These are phyloP conservation scores for Halocynthia aurantium DNA, from an alignment of 23 tunicate species.

Conservation along the genomic window DNA sequence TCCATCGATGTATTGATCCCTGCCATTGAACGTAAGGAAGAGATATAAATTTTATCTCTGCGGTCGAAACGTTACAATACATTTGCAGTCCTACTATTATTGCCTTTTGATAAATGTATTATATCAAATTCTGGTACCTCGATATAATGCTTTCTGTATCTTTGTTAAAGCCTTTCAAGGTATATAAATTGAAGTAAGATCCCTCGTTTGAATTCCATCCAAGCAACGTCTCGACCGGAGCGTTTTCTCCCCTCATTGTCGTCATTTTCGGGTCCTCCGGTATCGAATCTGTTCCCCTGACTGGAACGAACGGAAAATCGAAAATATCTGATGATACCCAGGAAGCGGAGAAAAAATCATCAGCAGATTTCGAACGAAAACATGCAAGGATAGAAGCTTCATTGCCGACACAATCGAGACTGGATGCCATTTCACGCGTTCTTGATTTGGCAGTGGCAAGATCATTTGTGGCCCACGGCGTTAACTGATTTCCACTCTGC, in stretches of 20 bases:
- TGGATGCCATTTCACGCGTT: slow-evolving; percentile 16
- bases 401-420: slow-evolving; percentile 20
- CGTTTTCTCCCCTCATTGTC: slow-evolving; percentile 18
- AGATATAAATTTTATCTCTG: no score
- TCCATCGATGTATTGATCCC: slow-evolving; percentile 32
- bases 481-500: slow-evolving; percentile 57
- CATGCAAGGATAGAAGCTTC: slow-evolving; percentile 26
- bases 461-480: slow-evolving; percentile 51
- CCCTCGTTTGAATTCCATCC: slow-evolving; percentile 74
- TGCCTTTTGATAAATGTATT: background rate
- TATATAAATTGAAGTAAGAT: slow-evolving; percentile 44
- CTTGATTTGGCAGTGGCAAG: slow-evolving; percentile 18
- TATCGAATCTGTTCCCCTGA: slow-evolving; percentile 38
- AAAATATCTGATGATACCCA: slow-evolving; percentile 60
- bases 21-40: background rate
- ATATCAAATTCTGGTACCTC: slow-evolving; percentile 2
- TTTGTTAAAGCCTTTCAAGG: slow-evolving; percentile 36
- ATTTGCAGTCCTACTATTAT: no score
- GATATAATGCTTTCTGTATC: slow-evolving; percentile 25
- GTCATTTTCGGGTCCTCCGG: slow-evolving; percentile 54
- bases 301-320: slow-evolving; percentile 80
- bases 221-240: slow-evolving; percentile 30
- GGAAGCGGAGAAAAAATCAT: slow-evolving; percentile 36
- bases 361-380: slow-evolving; percentile 25
- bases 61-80: no score